phyloP scores from a whole-genome alignment of 2,888 invertebrate genomes.

The Melieria omissa region DNA sequence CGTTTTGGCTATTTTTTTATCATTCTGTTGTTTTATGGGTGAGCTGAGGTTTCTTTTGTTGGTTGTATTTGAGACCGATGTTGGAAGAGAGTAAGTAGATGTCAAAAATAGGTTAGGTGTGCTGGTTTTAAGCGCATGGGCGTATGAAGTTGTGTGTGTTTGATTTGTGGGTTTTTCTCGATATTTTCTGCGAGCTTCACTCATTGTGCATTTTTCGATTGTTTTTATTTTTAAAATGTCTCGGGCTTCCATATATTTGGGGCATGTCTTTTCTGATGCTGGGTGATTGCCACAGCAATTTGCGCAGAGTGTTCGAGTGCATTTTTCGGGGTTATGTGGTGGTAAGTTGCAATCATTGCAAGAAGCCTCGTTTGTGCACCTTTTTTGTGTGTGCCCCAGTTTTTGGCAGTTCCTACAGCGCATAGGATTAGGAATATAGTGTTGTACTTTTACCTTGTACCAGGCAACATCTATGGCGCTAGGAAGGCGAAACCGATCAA shows the following conservation, averaged over 20 bases:
- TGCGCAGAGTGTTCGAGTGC: constrained; percentile 18
- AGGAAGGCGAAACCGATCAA: constrained; percentile 16
- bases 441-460: constrained; percentile 12
- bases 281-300: constrained; percentile 18
- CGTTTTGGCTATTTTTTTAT: no score
- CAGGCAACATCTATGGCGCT: constrained; percentile 6
- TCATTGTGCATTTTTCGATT: constrained; percentile 13
- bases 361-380: constrained; percentile 5
- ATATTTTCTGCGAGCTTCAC: not conserved
- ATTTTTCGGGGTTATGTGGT: constrained; percentile 10
- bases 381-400: constrained; percentile 22
- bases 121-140: not conserved
- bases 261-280: not conserved
- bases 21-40: not conserved
- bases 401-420: constrained; percentile 18
- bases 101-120: not conserved
- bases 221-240: constrained; percentile 17
- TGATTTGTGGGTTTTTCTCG: not conserved
- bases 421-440: constrained; percentile 16
- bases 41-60: not conserved
- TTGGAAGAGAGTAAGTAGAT: not conserved
- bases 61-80: not conserved
- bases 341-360: constrained; percentile 2
- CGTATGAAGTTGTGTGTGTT: constrained; percentile 1
- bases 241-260: constrained; percentile 1